Percentiles rank a stretch among this genome's conserved stretches.
These are phyloP conservation scores for Saccostrea echinata DNA, from an alignment of 1,140 invertebrate species.

Conservation along the genomic window DNA sequence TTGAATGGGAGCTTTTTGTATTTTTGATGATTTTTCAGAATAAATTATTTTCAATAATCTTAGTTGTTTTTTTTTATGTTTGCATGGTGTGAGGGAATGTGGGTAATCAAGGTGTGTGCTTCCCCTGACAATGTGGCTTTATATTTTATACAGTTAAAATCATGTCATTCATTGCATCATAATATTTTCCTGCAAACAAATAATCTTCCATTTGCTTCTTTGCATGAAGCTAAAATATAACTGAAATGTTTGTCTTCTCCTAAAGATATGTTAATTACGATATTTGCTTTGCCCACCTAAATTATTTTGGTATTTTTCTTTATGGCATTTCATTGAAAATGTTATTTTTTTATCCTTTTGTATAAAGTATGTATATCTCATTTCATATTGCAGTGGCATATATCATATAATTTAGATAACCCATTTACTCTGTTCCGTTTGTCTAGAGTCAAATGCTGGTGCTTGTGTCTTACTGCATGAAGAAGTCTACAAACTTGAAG, in stretches of 20 bases:
- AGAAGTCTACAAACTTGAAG: conserved; percentile 75
- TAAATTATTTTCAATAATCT: conserved; percentile 28
- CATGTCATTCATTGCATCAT: conserved; percentile 23
- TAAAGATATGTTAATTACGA: neutral
- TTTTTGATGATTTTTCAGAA: neutral
- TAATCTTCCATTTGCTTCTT: neutral
- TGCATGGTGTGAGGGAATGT: conserved; percentile 33
- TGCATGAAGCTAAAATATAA: neutral
- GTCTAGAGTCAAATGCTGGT: conserved; percentile 32
- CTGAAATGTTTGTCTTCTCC: neutral
- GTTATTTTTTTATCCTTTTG: neutral
- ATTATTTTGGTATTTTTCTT: no score
- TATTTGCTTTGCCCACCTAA: neutral
- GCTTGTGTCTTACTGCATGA: conserved; percentile 68
- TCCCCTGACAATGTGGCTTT: conserved; percentile 16
- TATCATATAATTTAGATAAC: conserved; percentile 20
- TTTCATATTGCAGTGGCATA: conserved; percentile 3
- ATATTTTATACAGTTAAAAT: neutral
- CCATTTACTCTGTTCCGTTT: conserved; percentile 36
- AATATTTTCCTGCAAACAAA: neutral
- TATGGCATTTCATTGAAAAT: no score
- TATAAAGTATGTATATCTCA: neutral
- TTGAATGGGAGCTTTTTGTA: conserved; percentile 30
- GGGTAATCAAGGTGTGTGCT: neutral
- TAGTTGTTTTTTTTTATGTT: conserved; percentile 7